Conservation (phyloP, 2,888 invertebrate genomes). For the Hydriomena furcata region DNA sequence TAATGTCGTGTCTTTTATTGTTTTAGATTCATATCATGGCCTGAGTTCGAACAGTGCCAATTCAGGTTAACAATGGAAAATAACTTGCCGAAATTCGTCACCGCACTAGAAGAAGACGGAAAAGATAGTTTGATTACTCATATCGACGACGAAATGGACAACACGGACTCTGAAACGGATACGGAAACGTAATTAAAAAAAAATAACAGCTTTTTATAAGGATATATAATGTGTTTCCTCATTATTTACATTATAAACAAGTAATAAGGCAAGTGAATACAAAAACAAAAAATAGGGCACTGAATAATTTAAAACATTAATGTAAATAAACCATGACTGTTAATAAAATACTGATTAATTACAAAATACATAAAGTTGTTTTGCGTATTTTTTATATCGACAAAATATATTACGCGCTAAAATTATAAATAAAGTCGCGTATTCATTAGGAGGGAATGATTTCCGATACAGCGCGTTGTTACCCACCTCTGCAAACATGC, state of each 20-base stretch:
- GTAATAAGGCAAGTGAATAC: constrained; percentile 24
- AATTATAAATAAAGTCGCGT: too few species aligned
- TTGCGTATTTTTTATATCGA: too few species aligned
- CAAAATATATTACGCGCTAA: too few species aligned
- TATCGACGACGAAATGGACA: constrained; percentile 64
- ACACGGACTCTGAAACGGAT: constrained; percentile 58
- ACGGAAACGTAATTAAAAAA: constrained; percentile 39
- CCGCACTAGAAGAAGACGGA: constrained; percentile 61
- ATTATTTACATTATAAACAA: constrained; percentile 48
- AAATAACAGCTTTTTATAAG: constrained; percentile 50
- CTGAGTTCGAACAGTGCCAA: constrained; percentile 85
- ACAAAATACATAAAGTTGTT: too few species aligned
- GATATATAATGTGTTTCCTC: constrained; percentile 52
- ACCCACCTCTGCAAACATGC: too few species aligned
- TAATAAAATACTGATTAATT: too few species aligned
- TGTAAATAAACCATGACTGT: too few species aligned
- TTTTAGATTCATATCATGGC: constrained; percentile 84
- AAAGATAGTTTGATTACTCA: constrained; percentile 56
- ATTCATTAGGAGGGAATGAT: too few species aligned
- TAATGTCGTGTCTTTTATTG: too few species aligned
- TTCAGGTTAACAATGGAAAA: constrained; percentile 86
- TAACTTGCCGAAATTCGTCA: constrained; percentile 75
- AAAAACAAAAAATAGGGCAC: constrained; percentile 11
- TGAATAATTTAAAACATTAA: too few species aligned
- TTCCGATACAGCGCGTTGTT: too few species aligned